Base-by-base conservation (phyloP, 2,888 invertebrate genomes). In the Xanthostigma xanthostigma region DNA sequence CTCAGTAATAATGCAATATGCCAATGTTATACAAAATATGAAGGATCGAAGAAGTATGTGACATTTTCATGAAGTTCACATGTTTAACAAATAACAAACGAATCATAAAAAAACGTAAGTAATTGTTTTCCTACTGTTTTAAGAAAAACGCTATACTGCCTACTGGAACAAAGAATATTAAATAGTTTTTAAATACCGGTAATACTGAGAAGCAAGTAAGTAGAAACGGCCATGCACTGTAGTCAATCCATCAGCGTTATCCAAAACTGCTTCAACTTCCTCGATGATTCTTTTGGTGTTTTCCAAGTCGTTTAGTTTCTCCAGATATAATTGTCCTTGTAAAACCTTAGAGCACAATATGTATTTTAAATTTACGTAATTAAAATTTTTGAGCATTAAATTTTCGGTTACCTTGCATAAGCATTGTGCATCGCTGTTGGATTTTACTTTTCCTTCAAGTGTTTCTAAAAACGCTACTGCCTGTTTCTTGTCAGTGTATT, bases 221-320 rank as follows among this genome's bases (percentile, higher is more conserved):
- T 95, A 97, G 67, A 91, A 97, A 60, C 91, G 76, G 33, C 92
- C 93, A 62, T 97, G 96, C 0, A 96, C 94, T 0, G 90, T 75
- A 0, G 93, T 92, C 3, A 96, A 83, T 33, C 94, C 94, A 61
- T 95, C 93, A 0, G 91, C 82, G 56, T 85, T 84, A 58, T 94
- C 92, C 12, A 97, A 69, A 12, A 87, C 79, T 27, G 77, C 78
- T 58, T 91, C 88, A 10, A 93, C 78, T 56, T 91, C 85, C 56
- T 91, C 90, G 40, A 95, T 88, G 41, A 93, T 80, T 62, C 82
- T 82, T 72, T 88, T 88, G 0, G 89, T 82, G 11, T 79, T 71
- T 41, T 84, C 84, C 54, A 86, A 71, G 61, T 90, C 84, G 46
- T 85, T 83, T 1, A 89, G 67, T 59, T 86, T 78, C 54, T 85